A percentile compares a stretch with the other conserved stretches of the same genome.
Conservation (phyloP, 2,797 vertebrate species). For the Pangasius djambal region DNA sequence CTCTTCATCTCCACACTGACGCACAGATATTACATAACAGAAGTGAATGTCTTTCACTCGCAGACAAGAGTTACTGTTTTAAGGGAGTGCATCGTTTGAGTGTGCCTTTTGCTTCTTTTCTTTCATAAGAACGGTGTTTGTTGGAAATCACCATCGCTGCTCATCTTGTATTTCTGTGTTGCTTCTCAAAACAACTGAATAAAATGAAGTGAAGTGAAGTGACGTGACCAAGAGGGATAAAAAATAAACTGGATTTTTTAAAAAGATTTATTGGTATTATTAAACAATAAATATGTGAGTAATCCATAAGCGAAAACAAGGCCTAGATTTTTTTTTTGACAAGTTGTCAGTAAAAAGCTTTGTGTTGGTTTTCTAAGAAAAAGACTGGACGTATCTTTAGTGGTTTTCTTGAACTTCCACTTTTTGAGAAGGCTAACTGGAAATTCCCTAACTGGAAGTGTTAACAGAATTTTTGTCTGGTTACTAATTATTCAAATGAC, state of each 20-base stretch:
- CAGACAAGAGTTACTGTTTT: background rate
- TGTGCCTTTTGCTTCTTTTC: background rate
- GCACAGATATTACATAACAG: background rate
- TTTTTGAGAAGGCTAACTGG: background rate
- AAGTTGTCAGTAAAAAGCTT: background rate
- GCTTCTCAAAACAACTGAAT: background rate
- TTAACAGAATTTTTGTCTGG: background rate
- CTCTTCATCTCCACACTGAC: background rate
- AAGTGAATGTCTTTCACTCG: background rate
- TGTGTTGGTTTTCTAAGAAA: slow-evolving; percentile 8
- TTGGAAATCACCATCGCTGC: background rate
- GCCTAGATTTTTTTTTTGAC: background rate
- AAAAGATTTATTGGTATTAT: background rate
- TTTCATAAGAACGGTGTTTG: background rate
- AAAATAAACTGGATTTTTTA: background rate
- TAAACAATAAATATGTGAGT: too few species aligned
- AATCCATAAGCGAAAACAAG: background rate
- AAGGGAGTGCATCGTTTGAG: background rate
- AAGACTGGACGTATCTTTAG: background rate
- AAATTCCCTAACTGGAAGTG: background rate
- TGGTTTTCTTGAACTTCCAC: background rate
- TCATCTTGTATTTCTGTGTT: background rate
- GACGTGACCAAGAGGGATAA: background rate
- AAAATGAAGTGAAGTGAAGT: background rate
- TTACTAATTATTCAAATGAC: background rate